These are phyloP conservation scores for Sciaenops ocellatus DNA, from an alignment of 2,797 vertebrate genomes.

Conservation along the genomic window DNA sequence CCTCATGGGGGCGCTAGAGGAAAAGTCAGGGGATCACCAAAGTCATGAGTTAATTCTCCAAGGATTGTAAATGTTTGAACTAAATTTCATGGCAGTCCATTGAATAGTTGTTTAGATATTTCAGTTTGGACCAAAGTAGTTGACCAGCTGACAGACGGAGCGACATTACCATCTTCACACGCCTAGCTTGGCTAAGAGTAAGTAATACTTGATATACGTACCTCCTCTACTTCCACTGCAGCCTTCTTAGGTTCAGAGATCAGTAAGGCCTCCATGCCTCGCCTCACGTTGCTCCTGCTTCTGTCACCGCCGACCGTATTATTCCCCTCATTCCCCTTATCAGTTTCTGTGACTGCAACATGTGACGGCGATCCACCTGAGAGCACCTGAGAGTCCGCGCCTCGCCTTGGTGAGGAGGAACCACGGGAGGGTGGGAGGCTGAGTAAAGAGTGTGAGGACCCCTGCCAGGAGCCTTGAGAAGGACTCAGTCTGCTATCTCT, in stretches of 20 bases:
- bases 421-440: conserved; percentile 69
- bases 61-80: not conserved
- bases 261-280: conserved; percentile 80
- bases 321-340: conserved; percentile 37
- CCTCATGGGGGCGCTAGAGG: too few species aligned
- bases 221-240: conserved; percentile 76
- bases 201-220: conserved; percentile 12
- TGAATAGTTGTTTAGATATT: not conserved
- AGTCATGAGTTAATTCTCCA: not conserved
- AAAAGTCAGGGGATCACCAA: not conserved
- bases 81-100: not conserved
- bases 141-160: not conserved
- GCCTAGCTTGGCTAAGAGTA: not conserved
- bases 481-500: conserved; percentile 68
- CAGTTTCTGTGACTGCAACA: conserved; percentile 54
- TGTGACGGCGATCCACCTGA: conserved; percentile 50
- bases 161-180: not conserved
- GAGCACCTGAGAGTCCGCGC: conserved; percentile 43
- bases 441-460: conserved; percentile 78
- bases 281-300: conserved; percentile 79
- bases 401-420: conserved; percentile 65
- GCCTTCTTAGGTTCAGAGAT: conserved; percentile 80
- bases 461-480: conserved; percentile 81
- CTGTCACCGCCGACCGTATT: conserved; percentile 55
- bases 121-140: not conserved